These are phyloP conservation scores for Harpagifer antarcticus DNA, from an alignment of 2,797 vertebrate species.

Conservation along the genomic window DNA sequence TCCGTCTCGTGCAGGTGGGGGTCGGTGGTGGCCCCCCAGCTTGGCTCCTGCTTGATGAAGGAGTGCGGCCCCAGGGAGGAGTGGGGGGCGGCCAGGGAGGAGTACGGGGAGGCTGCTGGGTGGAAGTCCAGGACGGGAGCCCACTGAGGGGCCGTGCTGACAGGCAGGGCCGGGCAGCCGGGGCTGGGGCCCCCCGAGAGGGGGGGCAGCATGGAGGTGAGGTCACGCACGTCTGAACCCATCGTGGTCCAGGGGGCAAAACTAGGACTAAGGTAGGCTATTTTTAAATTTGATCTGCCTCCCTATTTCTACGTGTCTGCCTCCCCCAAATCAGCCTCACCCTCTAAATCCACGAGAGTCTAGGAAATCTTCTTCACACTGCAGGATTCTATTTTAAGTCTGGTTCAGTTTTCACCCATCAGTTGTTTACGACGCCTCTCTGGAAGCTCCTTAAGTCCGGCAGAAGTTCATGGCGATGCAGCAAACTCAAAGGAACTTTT, in stretches of 20 bases:
- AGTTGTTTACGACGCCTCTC: constrained; percentile 14
- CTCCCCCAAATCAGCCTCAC: constrained; percentile 7
- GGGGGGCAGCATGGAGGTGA: constrained; percentile 92
- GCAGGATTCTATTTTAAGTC: constrained; percentile 13
- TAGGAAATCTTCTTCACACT: background rate
- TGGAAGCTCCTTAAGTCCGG: constrained; percentile 64
- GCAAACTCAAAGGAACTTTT: constrained; percentile 23
- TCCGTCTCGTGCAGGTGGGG: constrained; percentile 86
- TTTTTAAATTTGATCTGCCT: constrained; percentile 44
- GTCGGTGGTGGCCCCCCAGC: constrained; percentile 91
- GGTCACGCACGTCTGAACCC: constrained; percentile 95
- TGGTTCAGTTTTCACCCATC: constrained; percentile 21
- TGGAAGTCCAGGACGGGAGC: constrained; percentile 91
- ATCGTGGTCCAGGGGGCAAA: constrained; percentile 75
- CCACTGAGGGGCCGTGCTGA: constrained; percentile 94
- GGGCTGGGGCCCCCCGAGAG: constrained; percentile 84
- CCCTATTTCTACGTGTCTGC: constrained; percentile 10
- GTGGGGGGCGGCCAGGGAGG: constrained; percentile 89
- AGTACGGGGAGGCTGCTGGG: constrained; percentile 90
- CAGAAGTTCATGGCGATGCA: constrained; percentile 62
- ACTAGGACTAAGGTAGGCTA: constrained; percentile 38
- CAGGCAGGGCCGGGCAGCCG: constrained; percentile 89
- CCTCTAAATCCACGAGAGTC: constrained; percentile 19
- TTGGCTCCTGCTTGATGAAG: constrained; percentile 98
- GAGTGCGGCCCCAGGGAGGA: constrained; percentile 91